phyloP scores from a whole-genome alignment of 2,888 invertebrate genomes.

The Lycocerus yunnanus region DNA sequence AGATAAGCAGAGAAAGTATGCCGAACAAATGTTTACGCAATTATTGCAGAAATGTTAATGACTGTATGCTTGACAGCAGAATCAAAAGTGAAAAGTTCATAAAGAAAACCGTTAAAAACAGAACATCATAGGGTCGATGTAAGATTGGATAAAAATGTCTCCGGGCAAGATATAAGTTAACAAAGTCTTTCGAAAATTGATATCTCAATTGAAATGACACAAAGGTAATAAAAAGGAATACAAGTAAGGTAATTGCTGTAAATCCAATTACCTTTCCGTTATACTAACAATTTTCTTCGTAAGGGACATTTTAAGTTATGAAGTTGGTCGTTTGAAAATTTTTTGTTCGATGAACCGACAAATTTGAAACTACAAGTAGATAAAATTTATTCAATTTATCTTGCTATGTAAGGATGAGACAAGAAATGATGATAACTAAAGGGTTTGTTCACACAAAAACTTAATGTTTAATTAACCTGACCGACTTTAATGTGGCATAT shows the following conservation, averaged over 20 bases:
- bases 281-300: neutral
- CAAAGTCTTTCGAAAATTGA: neutral
- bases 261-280: neutral
- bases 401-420: neutral
- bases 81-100: too few species aligned
- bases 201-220: neutral
- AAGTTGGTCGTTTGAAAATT: neutral
- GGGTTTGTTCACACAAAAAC: neutral
- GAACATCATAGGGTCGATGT: neutral
- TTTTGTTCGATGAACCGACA: neutral
- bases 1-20: too few species aligned
- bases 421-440: neutral
- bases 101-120: neutral
- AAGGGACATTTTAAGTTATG: neutral
- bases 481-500: neutral
- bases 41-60: too few species aligned
- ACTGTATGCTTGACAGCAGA: too few species aligned
- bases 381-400: neutral
- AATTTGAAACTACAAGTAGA: neutral
- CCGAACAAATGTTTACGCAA: too few species aligned
- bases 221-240: neutral
- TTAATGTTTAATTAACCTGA: neutral
- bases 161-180: neutral
- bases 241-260: neutral
- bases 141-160: neutral